Percentiles rank a stretch among this genome's conserved stretches.
These are phyloP conservation scores for Colossoma macropomum DNA, from an alignment of 2,113 vertebrate genomes.

Conservation along the genomic window DNA sequence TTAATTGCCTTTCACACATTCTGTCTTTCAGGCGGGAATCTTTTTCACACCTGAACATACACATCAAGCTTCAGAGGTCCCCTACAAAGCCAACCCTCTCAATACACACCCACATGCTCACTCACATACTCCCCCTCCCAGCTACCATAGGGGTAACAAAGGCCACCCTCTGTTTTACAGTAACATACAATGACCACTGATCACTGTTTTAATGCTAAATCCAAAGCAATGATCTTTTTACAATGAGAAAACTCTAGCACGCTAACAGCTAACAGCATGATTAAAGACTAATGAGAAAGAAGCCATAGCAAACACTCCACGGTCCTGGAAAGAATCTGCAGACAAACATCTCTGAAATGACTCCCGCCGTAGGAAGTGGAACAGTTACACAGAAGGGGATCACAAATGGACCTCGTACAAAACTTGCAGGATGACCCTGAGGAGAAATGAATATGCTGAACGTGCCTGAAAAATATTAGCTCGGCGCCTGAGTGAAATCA, in stretches of 20 bases:
- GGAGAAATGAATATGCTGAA: constrained; percentile 35
- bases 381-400: constrained; percentile 1
- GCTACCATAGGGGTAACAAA: constrained; percentile 6
- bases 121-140: not conserved
- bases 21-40: constrained; percentile 49
- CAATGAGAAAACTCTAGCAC: not conserved
- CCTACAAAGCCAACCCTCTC: constrained; percentile 18
- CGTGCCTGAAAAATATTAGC: constrained; percentile 53
- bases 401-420: not conserved
- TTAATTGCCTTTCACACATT: constrained; percentile 59
- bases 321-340: not conserved
- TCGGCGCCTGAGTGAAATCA: constrained; percentile 41
- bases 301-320: constrained; percentile 13
- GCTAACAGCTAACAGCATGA: not conserved
- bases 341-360: not conserved
- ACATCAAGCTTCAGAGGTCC: constrained; percentile 59
- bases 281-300: constrained; percentile 6
- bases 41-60: constrained; percentile 69
- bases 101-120: constrained; percentile 19
- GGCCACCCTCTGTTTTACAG: not conserved
- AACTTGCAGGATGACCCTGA: constrained; percentile 12
- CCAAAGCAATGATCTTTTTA: constrained; percentile 23
- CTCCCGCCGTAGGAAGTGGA: not conserved
- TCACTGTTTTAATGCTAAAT: constrained; percentile 6
- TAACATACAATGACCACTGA: not conserved